A percentile compares a stretch with the other conserved stretches of the same genome.
Evolutionary conservation across 2,888 invertebrate genomes (phyloP).

Genomic region (Trissoscelio sp.): DNA sequence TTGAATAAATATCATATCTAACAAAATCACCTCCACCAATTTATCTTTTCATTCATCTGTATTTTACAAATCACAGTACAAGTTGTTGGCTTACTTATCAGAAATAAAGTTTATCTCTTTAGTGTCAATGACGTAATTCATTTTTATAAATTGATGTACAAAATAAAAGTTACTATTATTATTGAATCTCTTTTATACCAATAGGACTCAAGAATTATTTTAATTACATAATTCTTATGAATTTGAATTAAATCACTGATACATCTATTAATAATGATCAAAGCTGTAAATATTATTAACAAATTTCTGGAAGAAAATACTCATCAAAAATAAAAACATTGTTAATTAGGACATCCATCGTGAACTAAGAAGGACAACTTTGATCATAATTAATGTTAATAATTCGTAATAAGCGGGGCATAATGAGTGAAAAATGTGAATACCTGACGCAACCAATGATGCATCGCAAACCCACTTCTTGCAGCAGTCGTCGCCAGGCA

Average conservation of each 20-base stretch:
- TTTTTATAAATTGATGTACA: neutral
- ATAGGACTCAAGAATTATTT: too few species aligned
- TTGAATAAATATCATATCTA: neutral
- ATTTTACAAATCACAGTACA: neutral
- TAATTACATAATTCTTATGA: too few species aligned
- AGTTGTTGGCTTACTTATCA: neutral
- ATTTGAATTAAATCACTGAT: too few species aligned
- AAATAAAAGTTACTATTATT: too few species aligned
- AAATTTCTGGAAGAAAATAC: too few species aligned
- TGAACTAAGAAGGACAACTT: neutral
- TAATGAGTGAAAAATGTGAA: slow-evolving; percentile 21
- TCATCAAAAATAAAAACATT: too few species aligned
- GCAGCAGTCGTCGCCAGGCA: slow-evolving; percentile 92
- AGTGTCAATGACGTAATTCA: too few species aligned
- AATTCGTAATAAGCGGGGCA: neutral
- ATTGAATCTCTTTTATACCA: too few species aligned
- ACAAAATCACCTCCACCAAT: slow-evolving; percentile 27
- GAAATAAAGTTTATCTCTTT: too few species aligned
- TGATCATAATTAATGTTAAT: slow-evolving; percentile 43
- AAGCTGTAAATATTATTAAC: neutral
- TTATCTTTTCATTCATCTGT: slow-evolving; percentile 1
- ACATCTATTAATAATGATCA: neutral
- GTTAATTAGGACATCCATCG: too few species aligned
- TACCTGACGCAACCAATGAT: slow-evolving; percentile 65
- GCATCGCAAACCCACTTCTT: slow-evolving; percentile 88